phyloP scores from a whole-genome alignment of 2,888 invertebrate species.

The Onthophagus sagittarius region DNA sequence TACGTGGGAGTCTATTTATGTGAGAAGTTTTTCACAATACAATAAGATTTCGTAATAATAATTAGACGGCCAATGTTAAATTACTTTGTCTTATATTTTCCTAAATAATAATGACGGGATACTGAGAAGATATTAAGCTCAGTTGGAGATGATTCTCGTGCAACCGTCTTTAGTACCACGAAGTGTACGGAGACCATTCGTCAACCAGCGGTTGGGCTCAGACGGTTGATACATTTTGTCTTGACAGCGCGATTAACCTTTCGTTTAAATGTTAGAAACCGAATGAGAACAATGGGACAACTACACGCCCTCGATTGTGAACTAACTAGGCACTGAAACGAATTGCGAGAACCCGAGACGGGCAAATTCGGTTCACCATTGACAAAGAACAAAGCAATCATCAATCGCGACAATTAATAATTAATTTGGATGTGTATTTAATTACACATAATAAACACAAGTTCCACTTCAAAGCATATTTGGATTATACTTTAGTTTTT shows the following conservation, averaged over 20 bases:
- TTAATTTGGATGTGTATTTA: not conserved
- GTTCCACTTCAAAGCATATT: not conserved
- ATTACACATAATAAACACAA: not conserved
- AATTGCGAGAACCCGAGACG: not conserved
- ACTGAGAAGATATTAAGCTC: not conserved
- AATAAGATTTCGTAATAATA: not conserved
- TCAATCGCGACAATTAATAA: not conserved
- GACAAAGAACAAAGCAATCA: not conserved
- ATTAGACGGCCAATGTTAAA: not conserved
- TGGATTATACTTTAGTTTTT: not conserved
- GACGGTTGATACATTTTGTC: not conserved
- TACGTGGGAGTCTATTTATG: not conserved
- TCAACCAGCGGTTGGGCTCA: not conserved
- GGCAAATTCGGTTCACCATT: not conserved
- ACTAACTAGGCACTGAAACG: not conserved
- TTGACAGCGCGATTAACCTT: not conserved
- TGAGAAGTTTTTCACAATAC: not conserved
- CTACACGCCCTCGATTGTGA: not conserved
- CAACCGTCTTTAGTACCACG: not conserved
- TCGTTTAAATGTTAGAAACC: not conserved
- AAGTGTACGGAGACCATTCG: not conserved
- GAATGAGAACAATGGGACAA: not conserved
- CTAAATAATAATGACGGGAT: not conserved
- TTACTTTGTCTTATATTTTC: not conserved
- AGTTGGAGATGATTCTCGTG: not conserved